Evolutionary conservation across 2,797 vertebrate genomes (phyloP).

Genomic region (Staurois parvus): DNA sequence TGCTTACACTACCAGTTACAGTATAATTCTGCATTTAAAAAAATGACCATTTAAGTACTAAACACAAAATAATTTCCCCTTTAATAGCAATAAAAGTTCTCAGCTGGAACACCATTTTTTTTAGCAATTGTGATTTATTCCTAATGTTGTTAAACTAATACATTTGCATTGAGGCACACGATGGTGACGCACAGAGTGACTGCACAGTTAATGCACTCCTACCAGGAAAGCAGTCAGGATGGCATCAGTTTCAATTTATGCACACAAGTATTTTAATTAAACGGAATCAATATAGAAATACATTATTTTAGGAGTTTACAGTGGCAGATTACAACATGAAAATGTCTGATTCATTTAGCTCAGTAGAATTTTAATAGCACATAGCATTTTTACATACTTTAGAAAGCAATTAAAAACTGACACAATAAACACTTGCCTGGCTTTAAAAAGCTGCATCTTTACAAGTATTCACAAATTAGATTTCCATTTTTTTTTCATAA

Average conservation of each 20-base stretch:
- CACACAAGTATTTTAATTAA: constrained; percentile 60
- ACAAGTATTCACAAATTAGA: constrained; percentile 53
- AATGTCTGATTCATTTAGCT: constrained; percentile 59
- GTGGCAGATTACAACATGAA: constrained; percentile 57
- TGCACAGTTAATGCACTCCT: constrained; percentile 56
- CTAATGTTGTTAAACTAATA: constrained; percentile 55
- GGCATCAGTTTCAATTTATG: constrained; percentile 61
- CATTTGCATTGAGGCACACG: constrained; percentile 44
- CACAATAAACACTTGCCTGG: constrained; percentile 60
- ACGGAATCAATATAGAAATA: constrained; percentile 61
- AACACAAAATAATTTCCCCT: not conserved
- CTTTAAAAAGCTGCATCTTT: constrained; percentile 54
- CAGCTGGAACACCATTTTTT: constrained; percentile 13
- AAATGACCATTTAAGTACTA: not conserved
- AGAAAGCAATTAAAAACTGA: constrained; percentile 63
- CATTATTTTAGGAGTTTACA: constrained; percentile 57
- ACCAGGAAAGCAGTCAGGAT: constrained; percentile 48
- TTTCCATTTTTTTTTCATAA: constrained; percentile 12
- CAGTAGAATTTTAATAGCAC: constrained; percentile 50
- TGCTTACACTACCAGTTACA: not conserved
- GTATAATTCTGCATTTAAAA: constrained; percentile 1
- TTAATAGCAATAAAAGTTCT: constrained; percentile 13
- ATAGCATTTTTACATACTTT: constrained; percentile 57
- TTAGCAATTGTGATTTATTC: constrained; percentile 31
- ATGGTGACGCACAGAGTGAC: constrained; percentile 45